These are phyloP conservation scores for Silvanus unidentatus DNA, from an alignment of 2,888 invertebrate species.

Conservation along the genomic window DNA sequence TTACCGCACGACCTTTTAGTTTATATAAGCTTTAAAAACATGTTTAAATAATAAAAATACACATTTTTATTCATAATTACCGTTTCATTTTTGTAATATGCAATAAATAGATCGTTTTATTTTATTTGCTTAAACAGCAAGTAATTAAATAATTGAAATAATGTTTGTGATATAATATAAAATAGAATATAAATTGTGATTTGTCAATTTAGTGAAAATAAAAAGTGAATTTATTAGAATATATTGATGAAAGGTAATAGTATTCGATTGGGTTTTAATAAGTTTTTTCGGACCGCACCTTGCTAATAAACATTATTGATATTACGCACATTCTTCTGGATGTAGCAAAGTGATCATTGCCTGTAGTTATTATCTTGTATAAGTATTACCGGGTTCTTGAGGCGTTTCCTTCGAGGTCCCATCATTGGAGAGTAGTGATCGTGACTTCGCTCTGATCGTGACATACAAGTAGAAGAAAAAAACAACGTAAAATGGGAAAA, in stretches of 20 bases:
- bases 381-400: slow-evolving; percentile 35
- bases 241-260: slow-evolving; percentile 5
- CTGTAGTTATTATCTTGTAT: slow-evolving; percentile 37
- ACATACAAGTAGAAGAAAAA: slow-evolving; percentile 28
- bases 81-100: no score
- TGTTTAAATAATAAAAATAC: no score
- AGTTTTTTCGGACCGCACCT: slow-evolving; percentile 20
- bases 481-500: neutral
- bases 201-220: no score
- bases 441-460: slow-evolving; percentile 43
- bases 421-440: slow-evolving; percentile 34
- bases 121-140: no score
- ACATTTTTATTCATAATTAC: no score
- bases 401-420: slow-evolving; percentile 36
- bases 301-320: slow-evolving; percentile 22
- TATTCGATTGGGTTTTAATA: slow-evolving; percentile 4
- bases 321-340: slow-evolving; percentile 24
- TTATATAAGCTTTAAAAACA: no score
- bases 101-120: no score
- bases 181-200: no score
- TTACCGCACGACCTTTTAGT: no score
- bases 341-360: slow-evolving; percentile 31
- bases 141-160: no score
- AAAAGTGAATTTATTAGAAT: neutral
- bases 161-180: no score